Evolutionary conservation across 2,797 vertebrate genomes (phyloP).

Genomic region (Pangasius krempfi): DNA sequence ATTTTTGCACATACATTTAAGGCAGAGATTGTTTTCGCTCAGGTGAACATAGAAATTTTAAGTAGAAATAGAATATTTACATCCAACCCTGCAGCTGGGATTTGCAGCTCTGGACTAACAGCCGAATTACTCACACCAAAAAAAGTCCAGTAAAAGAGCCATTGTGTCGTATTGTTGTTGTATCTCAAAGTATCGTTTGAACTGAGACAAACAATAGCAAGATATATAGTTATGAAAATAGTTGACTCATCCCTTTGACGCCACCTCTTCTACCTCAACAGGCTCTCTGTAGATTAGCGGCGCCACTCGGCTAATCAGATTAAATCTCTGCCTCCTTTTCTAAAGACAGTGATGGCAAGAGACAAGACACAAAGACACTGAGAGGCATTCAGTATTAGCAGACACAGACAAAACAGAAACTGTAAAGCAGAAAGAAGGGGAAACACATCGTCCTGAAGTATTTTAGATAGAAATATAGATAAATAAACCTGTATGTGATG

Average conservation of each 20-base stretch:
- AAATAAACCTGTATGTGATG: background rate
- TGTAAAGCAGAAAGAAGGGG: background rate
- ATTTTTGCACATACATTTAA: background rate
- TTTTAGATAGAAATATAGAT: conserved; percentile 17
- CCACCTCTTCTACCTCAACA: conserved; percentile 42
- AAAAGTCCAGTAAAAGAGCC: background rate
- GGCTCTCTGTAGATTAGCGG: conserved; percentile 46
- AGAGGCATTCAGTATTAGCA: conserved; percentile 22
- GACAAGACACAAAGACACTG: background rate
- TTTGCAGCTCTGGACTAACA: background rate
- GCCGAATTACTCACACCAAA: background rate
- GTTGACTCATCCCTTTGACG: conserved; percentile 3
- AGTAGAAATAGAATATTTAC: background rate
- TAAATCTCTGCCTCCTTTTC: conserved; percentile 13
- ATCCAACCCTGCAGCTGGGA: background rate
- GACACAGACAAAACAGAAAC: conserved; percentile 34
- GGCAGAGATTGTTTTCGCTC: background rate
- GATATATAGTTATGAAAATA: background rate
- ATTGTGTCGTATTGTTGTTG: background rate
- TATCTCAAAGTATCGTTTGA: background rate
- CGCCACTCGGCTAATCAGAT: conserved; percentile 44
- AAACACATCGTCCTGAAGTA: background rate
- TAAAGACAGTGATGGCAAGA: background rate
- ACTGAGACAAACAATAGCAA: background rate
- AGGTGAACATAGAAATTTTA: background rate